Base-by-base conservation (phyloP, 2,113 vertebrate species). In the Hydrolagus affinis region DNA sequence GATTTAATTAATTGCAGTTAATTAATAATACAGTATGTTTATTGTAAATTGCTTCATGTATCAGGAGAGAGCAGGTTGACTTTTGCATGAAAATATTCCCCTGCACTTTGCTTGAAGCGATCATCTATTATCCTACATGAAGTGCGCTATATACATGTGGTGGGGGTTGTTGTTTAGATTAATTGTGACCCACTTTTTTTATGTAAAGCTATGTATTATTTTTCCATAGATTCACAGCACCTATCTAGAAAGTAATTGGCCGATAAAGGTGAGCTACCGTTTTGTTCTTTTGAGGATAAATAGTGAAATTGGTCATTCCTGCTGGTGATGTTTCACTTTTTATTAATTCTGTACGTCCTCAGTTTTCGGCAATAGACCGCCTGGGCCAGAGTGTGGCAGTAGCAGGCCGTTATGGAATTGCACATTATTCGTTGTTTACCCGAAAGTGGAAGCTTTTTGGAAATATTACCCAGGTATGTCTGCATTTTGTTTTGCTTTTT, bases 361-460 rank as follows among this genome's bases (percentile, higher is more conserved):
- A 99, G 98, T 98, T 97, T 93, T 95, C 97, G 90, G 96, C 97
- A 86, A 97, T 99, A 89, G 97, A 99, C 93, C 95, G 96, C 66
- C 92, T 93, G 87, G 97, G 97, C 86, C 97, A 98, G 90, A 97
- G 95, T 92, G 94, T 99, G 91, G 96, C 97, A 87, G 95, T 99
- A 78, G 97, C 96, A 87, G 98, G 97, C 88, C 95, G 95, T 88
- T 96, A 95, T 90, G 98, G 98, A 86, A 97, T 99, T 94, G 98
- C 97, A 92, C 97, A 99, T 92, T 99, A 98, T 90, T 98, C 97
- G 85, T 93, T 98, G 89, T 94, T 95, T 88, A 97, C 95, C 88
- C 96, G 98, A 90, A 99, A 98, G 92, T 99, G 98, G 98, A 99
- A 99, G 87, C 91, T 99, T 85, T 99, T 99, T 91, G 98, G 98